phyloP scores from a whole-genome alignment of 1,140 invertebrate species.

The Limonius californicus region DNA sequence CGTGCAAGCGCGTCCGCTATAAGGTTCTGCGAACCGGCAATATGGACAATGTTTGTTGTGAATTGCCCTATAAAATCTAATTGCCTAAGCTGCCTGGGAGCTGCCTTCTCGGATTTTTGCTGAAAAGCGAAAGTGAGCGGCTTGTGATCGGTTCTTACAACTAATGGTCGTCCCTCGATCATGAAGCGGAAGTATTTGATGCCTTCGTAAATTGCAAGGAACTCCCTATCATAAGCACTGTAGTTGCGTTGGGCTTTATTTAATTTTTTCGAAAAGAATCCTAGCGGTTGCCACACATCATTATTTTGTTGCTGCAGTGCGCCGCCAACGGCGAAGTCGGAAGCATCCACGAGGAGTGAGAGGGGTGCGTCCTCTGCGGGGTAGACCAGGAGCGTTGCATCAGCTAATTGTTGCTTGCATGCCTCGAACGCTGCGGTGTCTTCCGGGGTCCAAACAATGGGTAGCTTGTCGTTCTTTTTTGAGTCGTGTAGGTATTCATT shows the following conservation, averaged over 20 bases:
- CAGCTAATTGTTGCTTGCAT: conserved; percentile 31
- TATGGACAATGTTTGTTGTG: conserved; percentile 42
- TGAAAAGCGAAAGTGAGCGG: conserved; percentile 42
- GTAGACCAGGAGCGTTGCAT: conserved; percentile 33
- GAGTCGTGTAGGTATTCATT: conserved; percentile 21
- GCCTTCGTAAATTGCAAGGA: conserved; percentile 48
- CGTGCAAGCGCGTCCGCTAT: conserved; percentile 40
- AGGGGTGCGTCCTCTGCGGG: conserved; percentile 23
- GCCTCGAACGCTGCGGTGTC: conserved; percentile 28
- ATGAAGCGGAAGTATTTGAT: conserved; percentile 38
- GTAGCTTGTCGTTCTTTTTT: conserved; percentile 35
- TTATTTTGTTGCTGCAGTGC: conserved; percentile 33
- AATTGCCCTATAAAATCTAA: conserved; percentile 41
- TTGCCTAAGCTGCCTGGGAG: conserved; percentile 37
- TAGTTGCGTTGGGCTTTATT: conserved; percentile 44
- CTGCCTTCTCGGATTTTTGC: conserved; percentile 33
- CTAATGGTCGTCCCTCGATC: conserved; percentile 31
- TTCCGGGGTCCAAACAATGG: conserved; percentile 17
- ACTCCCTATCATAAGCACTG: conserved; percentile 48
- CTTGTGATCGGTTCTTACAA: conserved; percentile 47
- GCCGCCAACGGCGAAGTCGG: conserved; percentile 32
- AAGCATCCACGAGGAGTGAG: conserved; percentile 34
- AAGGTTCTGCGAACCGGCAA: conserved; percentile 37
- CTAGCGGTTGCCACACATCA: conserved; percentile 8
- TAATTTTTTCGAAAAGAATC: too few relatives aligned